These are phyloP conservation scores for Chelonus insularis DNA, from an alignment of 1,140 invertebrate species.

Conservation along the genomic window DNA sequence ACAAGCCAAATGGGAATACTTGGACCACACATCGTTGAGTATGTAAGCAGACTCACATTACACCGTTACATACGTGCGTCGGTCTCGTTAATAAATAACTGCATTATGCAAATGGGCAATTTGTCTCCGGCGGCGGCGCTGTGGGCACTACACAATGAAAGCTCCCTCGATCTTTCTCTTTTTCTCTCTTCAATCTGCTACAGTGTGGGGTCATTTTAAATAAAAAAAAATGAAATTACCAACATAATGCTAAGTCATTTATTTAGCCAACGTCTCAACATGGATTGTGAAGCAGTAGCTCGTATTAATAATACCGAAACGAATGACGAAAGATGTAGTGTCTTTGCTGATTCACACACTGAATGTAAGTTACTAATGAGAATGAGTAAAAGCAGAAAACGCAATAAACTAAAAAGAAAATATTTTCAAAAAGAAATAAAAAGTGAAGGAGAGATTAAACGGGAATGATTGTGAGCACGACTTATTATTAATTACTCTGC, in stretches of 20 bases:
- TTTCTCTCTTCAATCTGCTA: background rate
- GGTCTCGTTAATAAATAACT: conserved; percentile 48
- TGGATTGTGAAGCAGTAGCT: conserved; percentile 37
- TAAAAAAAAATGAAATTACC: conserved; percentile 50
- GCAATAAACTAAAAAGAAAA: too few species aligned
- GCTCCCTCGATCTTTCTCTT: background rate
- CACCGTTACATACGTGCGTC: conserved; percentile 12
- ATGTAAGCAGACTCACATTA: background rate
- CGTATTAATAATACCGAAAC: conserved; percentile 49
- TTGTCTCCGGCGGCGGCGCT: conserved; percentile 37
- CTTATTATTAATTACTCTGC: conserved; percentile 22
- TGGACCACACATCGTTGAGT: background rate
- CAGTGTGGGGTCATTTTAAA: conserved; percentile 43
- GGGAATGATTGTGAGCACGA: too few species aligned
- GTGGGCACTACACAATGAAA: background rate
- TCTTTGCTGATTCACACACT: too few species aligned
- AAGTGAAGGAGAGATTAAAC: too few species aligned
- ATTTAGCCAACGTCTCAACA: conserved; percentile 33
- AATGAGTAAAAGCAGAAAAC: too few species aligned
- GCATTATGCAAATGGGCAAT: conserved; percentile 53
- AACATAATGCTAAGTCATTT: conserved; percentile 47
- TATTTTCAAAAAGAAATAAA: too few species aligned
- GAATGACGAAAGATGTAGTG: conserved; percentile 34
- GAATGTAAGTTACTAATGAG: too few species aligned
- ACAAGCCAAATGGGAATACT: background rate